Evolutionary conservation across 2,888 invertebrate species (phyloP).

Genomic region (Ochropleura plecta): DNA sequence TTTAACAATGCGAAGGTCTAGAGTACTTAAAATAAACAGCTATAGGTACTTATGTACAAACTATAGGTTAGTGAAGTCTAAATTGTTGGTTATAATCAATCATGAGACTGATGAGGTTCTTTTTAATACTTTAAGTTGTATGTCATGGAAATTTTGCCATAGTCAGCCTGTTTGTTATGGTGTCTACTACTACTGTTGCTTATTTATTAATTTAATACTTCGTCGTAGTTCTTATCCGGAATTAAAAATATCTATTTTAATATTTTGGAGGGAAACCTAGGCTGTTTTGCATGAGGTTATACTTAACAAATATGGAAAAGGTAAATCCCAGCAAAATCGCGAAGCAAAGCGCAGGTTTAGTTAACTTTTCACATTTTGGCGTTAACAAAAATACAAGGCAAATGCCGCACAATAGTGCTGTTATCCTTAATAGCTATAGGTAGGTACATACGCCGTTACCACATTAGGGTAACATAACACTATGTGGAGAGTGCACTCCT

Average conservation of each 20-base stretch:
- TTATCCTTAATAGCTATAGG: slow-evolving; percentile 37
- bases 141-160: too few relatives aligned
- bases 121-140: too few relatives aligned
- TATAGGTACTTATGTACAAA: too few relatives aligned
- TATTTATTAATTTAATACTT: too few relatives aligned
- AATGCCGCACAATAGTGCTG: not conserved
- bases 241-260: not conserved
- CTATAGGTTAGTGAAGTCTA: too few relatives aligned
- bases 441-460: slow-evolving; percentile 42
- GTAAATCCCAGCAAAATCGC: not conserved
- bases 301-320: not conserved
- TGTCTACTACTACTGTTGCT: too few relatives aligned
- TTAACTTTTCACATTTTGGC: not conserved
- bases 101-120: too few relatives aligned
- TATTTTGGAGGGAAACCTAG: not conserved
- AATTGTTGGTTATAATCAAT: too few relatives aligned
- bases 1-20: too few relatives aligned
- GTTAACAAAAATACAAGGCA: slow-evolving; percentile 7
- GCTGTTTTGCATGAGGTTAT: not conserved
- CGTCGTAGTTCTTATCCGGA: not conserved
- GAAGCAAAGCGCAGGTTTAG: slow-evolving; percentile 1
- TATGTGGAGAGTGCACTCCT: slow-evolving; percentile 12
- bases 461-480: slow-evolving; percentile 15
- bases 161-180: too few relatives aligned
- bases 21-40: too few relatives aligned